Conservation (phyloP, 2,797 vertebrate species). For the Emydoidea blandingii region DNA sequence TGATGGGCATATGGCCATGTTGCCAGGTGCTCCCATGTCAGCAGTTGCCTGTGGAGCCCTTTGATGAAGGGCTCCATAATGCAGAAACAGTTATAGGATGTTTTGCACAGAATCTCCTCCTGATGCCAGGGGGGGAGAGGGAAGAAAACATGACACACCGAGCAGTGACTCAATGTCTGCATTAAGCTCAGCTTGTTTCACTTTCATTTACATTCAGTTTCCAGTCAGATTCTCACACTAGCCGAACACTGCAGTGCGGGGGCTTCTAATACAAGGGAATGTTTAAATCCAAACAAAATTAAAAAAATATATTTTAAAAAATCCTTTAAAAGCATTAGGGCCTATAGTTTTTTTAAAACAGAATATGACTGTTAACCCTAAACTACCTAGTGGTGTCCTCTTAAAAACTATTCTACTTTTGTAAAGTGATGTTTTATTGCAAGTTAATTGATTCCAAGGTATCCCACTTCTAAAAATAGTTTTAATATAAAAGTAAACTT, state of each 20-base stretch:
- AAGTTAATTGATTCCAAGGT: background rate
- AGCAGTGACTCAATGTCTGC: background rate
- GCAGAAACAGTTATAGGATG: background rate
- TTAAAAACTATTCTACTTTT: background rate
- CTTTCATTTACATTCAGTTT: background rate
- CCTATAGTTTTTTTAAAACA: background rate
- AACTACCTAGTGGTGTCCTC: background rate
- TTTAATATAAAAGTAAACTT: background rate
- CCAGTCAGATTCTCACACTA: background rate
- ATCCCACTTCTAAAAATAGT: background rate
- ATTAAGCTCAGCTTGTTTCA: background rate
- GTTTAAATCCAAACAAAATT: background rate
- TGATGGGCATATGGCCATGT: background rate
- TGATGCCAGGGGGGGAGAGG: no score
- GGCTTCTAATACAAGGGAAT: background rate
- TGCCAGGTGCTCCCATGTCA: background rate
- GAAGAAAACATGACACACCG: background rate
- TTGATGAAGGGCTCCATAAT: background rate
- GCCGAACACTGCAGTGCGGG: background rate
- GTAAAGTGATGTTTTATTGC: background rate
- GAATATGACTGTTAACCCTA: background rate
- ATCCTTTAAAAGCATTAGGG: background rate
- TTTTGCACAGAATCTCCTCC: background rate
- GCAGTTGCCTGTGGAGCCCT: background rate
- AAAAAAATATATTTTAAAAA: background rate